Evolutionary conservation across 2,797 vertebrate genomes (phyloP), one percentile per base, ranked within the genome.

Genomic region (Pangasius djambal): DNA sequence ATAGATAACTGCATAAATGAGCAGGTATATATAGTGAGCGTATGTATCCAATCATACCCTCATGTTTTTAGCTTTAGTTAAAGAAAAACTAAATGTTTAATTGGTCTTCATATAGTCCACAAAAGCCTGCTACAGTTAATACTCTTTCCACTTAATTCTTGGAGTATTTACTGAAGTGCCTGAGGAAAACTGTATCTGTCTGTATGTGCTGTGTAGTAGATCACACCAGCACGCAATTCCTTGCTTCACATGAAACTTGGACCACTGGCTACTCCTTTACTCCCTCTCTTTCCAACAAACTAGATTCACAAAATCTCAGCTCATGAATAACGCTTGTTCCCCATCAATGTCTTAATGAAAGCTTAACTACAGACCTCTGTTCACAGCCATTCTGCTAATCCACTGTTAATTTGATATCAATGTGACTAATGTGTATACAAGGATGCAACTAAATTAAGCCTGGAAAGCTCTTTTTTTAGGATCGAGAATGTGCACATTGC

Each of bases 351-450:
- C 89, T 90, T 91, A 85, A 91, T 90, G 91, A 88, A 88, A 81
- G 89, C 87, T 87, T 84, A 94, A 92, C 84, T 88, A 82, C 85
- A 85, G 83, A 86, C 74, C 57, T 50, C 79, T 4, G 10, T 86
- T 90, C 82, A 83, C 86, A 88, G 89, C 88, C 72, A 67, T 86
- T 87, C 81, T 86, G 90, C 86, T 93, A 92, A 94, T 95, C 93
- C 91, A 85, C 59, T 88, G 86, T 88, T 92, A 93, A 94, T 92
- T 92, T 88, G 67, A 86, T 61, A 94, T 95, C 93, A 89, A 94
- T 94, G 93, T 84, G 67, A 22, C 55, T 61, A 79, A 84, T 78
- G 85, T 67, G n/a, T 74, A 88, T 79, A 48, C 85, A 89, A 93
- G 91, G 59, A 89, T 78, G 65, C 84, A 89, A 88, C 57, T 65